Percentiles rank a stretch among this genome's conserved stretches.
These are phyloP conservation scores for Lonchura striata DNA, from an alignment of 2,113 vertebrate species.

Conservation along the genomic window DNA sequence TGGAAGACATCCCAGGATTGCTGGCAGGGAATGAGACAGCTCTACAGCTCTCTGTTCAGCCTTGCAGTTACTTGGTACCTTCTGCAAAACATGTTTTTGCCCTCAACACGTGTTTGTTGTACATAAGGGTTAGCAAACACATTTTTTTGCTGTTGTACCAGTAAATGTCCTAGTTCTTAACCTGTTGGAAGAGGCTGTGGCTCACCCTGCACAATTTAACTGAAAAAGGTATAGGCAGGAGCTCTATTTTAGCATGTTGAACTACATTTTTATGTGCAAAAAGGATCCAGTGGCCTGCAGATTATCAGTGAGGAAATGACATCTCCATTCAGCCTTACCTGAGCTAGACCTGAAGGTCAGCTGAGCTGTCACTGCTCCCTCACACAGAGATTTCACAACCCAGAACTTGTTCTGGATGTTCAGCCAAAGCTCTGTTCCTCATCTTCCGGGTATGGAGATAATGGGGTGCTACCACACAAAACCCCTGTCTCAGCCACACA, in stretches of 20 bases:
- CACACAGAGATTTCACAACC: neutral
- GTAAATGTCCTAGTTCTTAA: neutral
- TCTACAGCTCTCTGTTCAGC: neutral
- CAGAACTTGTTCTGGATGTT: neutral
- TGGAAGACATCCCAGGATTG: neutral
- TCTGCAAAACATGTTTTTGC: neutral
- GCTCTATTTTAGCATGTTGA: neutral
- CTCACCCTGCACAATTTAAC: neutral
- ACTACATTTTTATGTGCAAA: neutral
- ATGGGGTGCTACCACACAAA: neutral
- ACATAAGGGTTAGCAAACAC: neutral
- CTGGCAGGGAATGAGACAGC: neutral
- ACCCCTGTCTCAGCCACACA: neutral
- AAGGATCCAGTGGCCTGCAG: neutral
- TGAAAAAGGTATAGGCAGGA: neutral
- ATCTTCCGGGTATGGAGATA: neutral
- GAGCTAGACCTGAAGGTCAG: neutral
- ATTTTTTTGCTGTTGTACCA: neutral
- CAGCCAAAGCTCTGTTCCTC: neutral
- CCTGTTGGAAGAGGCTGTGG: neutral
- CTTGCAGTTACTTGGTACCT: neutral
- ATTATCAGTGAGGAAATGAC: neutral
- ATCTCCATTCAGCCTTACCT: accelerated
- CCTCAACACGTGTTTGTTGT: neutral
- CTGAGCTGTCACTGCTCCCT: neutral